Base-by-base conservation (phyloP, 2,797 vertebrate genomes). In the Fringilla coelebs region DNA sequence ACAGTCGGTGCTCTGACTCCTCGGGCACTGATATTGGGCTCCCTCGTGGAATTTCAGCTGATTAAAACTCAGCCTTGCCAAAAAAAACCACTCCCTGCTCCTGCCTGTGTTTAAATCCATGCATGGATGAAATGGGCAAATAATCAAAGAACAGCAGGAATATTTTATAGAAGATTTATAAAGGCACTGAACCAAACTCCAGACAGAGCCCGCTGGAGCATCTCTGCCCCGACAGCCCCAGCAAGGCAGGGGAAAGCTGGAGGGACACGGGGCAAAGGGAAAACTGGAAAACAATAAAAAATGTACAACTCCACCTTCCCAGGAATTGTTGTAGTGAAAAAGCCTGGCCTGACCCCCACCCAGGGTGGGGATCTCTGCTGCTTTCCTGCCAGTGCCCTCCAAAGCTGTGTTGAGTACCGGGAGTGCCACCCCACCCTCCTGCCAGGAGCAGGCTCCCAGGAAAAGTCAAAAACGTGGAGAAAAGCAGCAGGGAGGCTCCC, bases 341-440 rank as follows among this genome's bases (percentile, higher is more conserved):
- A 34, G 43, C n/a, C 28, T 7, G 57, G 63, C 48, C 68, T 38
- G 87, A 73, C 4, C 67, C 43, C 32, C 10, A 65, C 21, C 21
- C 20, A 12, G 34, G 2, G 58, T 3, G 9, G 46, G 63, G 70
- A 34, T 52, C 36, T 40, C 40, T 9, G 20, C 36, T 29, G 61
- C 57, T 43, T 32, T n/a, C 86, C 46, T 34, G 40, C 58, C 77
- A 6, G 25, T 20, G 76, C 43, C 48, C 71, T 29, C 40, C 28
- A 16, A 20, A 12, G 11, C 48, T 10, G 43, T 4, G 12, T 0
- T 0, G 0, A 34, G 41, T 10, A 22, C 34, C 68, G 19, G 72
- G 3, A n/a, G 49, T 1, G 29, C 19, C 31, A n/a, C 7, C 31
- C 5, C 0, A 7, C 51, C 34, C 54, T 45, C 36, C 29, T 0